Conservation (phyloP, 2,113 vertebrate species). For the Megalops atlanticus region DNA sequence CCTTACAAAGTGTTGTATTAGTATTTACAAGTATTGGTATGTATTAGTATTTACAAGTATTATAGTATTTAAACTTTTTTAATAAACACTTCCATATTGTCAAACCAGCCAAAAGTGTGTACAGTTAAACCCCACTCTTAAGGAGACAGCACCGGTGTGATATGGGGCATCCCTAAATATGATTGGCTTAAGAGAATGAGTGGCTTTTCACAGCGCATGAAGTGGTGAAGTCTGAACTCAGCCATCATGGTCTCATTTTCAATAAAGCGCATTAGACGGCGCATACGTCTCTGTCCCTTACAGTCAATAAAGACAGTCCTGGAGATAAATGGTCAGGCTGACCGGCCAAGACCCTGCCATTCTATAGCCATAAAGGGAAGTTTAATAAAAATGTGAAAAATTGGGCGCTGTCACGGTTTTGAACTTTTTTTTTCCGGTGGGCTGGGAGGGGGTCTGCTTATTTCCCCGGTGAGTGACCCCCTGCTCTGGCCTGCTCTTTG, state of each 20-base stretch:
- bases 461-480: conserved; percentile 81
- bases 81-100: no score
- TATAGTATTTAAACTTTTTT: no score
- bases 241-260: not conserved
- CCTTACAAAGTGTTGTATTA: no score
- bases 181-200: not conserved
- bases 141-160: not conserved
- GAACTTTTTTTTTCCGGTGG: conserved; percentile 77
- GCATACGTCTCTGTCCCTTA: conserved; percentile 18
- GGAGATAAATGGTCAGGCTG: conserved; percentile 25
- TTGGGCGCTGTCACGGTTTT: conserved; percentile 74
- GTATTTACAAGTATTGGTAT: no score
- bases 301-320: conserved; percentile 26
- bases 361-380: conserved; percentile 36
- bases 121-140: not conserved
- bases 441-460: conserved; percentile 69
- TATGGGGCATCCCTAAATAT: not conserved
- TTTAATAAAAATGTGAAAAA: conserved; percentile 87
- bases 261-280: not conserved
- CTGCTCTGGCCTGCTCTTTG: conserved; percentile 28
- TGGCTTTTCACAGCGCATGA: not conserved
- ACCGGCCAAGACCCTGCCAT: conserved; percentile 21
- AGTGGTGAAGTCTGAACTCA: not conserved
- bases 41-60: no score
- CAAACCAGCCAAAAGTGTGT: no score